A percentile compares a stretch with the other conserved stretches of the same genome.
These are phyloP conservation scores for Salarias fasciatus DNA, from an alignment of 2,797 vertebrate species.

Conservation along the genomic window DNA sequence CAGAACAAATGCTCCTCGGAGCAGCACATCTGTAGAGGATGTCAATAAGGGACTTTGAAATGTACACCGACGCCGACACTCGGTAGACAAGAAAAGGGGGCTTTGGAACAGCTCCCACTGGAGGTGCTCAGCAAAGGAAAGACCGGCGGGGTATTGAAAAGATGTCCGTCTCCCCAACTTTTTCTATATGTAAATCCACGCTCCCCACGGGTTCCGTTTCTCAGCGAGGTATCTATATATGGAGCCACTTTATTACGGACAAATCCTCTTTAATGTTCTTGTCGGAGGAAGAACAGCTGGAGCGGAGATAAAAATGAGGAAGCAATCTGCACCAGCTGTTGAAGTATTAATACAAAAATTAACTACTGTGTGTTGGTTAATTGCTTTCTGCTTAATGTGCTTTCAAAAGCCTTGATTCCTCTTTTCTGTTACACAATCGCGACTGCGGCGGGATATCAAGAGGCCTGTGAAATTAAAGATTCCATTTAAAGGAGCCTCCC, in stretches of 20 bases:
- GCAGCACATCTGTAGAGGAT: slow-evolving; percentile 79
- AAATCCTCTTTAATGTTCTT: slow-evolving; percentile 86
- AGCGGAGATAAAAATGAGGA: slow-evolving; percentile 83
- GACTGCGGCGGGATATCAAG: slow-evolving; percentile 75
- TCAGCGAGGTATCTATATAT: slow-evolving; percentile 79
- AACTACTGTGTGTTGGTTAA: slow-evolving; percentile 86
- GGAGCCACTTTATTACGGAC: slow-evolving; percentile 81
- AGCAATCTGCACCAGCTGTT: slow-evolving; percentile 84
- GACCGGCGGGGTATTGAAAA: slow-evolving; percentile 71
- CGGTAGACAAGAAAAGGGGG: slow-evolving; percentile 66
- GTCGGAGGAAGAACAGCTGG: slow-evolving; percentile 82
- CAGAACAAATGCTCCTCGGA: slow-evolving; percentile 74
- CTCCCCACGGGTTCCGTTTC: slow-evolving; percentile 68
- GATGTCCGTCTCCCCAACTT: slow-evolving; percentile 71
- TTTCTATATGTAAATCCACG: slow-evolving; percentile 79
- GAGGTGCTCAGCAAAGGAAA: slow-evolving; percentile 64
- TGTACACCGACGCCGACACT: slow-evolving; percentile 73
- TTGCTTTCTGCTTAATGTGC: slow-evolving; percentile 87
- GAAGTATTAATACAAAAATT: slow-evolving; percentile 86
- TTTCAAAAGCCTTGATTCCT: slow-evolving; percentile 83
- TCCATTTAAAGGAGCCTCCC: slow-evolving; percentile 77
- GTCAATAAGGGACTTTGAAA: slow-evolving; percentile 80
- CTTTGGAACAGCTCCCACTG: slow-evolving; percentile 73
- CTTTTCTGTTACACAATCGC: slow-evolving; percentile 81
- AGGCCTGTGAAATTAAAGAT: slow-evolving; percentile 84